These are phyloP conservation scores for Brotula barbata DNA, from an alignment of 2,797 vertebrate genomes.

Conservation along the genomic window DNA sequence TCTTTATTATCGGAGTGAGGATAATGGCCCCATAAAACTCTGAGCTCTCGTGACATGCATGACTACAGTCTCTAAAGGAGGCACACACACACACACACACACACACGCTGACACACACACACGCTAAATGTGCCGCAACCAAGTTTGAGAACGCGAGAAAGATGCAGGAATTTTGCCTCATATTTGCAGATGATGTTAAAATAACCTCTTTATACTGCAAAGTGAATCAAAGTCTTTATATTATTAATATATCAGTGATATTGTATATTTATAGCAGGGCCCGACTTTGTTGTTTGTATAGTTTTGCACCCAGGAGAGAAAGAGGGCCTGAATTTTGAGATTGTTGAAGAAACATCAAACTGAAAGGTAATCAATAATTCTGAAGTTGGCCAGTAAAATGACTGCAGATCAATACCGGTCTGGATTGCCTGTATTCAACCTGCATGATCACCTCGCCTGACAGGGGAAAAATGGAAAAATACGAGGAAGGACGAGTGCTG, in stretches of 20 bases:
- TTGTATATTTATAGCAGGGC: conserved; percentile 23
- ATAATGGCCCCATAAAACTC: conserved; percentile 68
- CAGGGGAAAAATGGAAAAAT: conserved; percentile 26
- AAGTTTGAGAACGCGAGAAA: too few relatives aligned
- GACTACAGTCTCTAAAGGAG: conserved; percentile 32
- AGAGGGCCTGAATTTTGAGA: conserved; percentile 30
- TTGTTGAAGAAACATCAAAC: conserved; percentile 51
- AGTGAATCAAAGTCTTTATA: not conserved
- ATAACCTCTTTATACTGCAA: not conserved
- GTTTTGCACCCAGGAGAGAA: conserved; percentile 28
- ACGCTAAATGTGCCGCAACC: too few relatives aligned
- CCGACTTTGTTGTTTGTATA: conserved; percentile 30
- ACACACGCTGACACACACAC: too few relatives aligned
- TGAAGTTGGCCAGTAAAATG: conserved; percentile 64
- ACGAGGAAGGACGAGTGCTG: not conserved
- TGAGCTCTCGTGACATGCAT: conserved; percentile 51
- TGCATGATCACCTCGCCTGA: conserved; percentile 39
- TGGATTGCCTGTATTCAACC: conserved; percentile 46
- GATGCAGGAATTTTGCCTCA: too few relatives aligned
- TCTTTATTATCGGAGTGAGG: conserved; percentile 62
- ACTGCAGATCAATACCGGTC: conserved; percentile 54
- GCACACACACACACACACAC: too few relatives aligned
- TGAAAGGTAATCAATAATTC: conserved; percentile 60
- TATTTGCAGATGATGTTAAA: conserved; percentile 11
- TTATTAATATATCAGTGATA: not conserved